Percentiles rank a stretch among this genome's conserved stretches.
Conservation (phyloP, 2,113 vertebrate species). For the Reinhardtius hippoglossoides region DNA sequence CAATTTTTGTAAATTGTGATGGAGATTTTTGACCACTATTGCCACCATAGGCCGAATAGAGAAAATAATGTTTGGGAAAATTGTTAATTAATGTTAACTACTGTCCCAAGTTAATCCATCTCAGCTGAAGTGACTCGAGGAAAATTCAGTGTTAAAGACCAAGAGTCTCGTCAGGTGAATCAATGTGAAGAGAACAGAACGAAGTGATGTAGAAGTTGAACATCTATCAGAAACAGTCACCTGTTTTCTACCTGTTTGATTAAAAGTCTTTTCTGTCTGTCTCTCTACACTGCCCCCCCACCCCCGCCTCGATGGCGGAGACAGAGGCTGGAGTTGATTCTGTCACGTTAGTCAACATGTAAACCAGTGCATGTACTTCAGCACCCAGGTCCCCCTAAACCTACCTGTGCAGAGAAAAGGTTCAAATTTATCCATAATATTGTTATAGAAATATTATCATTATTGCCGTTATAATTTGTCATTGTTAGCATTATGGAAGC, state of each 20-base stretch:
- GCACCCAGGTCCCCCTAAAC: conserved; percentile 66
- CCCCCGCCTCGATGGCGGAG: conserved; percentile 36
- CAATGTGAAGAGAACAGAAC: too few relatives aligned
- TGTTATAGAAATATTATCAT: conserved; percentile 83
- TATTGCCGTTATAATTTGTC: conserved; percentile 87
- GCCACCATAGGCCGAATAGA: too few relatives aligned
- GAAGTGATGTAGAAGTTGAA: conserved; percentile 40
- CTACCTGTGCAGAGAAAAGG: conserved; percentile 82
- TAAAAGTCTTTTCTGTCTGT: conserved; percentile 65
- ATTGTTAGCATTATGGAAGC: conserved; percentile 86
- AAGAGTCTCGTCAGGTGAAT: neutral
- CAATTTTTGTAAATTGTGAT: too few relatives aligned
- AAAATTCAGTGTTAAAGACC: conserved; percentile 17
- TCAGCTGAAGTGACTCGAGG: conserved; percentile 17
- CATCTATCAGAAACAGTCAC: conserved; percentile 57
- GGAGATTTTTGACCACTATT: too few relatives aligned
- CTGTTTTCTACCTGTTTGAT: conserved; percentile 51
- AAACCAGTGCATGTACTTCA: conserved; percentile 69
- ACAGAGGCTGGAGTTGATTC: conserved; percentile 36
- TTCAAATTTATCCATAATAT: conserved; percentile 74
- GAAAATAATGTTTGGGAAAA: too few relatives aligned
- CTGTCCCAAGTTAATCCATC: neutral
- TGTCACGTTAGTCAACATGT: conserved; percentile 34
- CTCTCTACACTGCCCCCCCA: conserved; percentile 69
- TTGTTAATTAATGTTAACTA: too few relatives aligned